Base-by-base conservation (phyloP, 2,888 invertebrate genomes). In the Lasioglossum vierecki region DNA sequence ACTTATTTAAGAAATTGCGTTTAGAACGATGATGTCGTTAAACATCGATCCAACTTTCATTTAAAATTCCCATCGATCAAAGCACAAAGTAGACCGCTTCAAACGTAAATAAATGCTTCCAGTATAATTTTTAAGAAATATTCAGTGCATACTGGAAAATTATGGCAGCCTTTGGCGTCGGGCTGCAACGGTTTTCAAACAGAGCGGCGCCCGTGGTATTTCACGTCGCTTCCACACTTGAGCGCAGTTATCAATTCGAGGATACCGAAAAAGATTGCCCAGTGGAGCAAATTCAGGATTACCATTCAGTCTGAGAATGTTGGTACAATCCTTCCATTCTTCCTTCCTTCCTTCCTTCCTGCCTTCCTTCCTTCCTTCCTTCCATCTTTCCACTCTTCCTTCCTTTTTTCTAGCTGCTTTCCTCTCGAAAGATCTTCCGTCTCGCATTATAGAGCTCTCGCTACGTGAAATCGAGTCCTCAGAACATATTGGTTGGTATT, bases 261-360 rank as follows among this genome's bases (percentile, higher is more conserved):
- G 75, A 79, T 75, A 73, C 53, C 74, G 83, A 63, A 88, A 90
- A 81, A 91, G 91, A 91, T 92, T 89, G 88, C 86, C 87, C 89
- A 88, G 86, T 82, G 82, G 88, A 90, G 89, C 88, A 92, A 93
- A 93, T 92, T 92, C 91, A 90, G 88, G 90, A 91, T 91, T 91
- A 90, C 90, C 85, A 81, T 90, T 83, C 87, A 87, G 84, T 89
- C 88, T 83, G 82, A 73, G 84, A 80, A 89, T 83, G 84, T 81
- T 82, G 77, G 82, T 77, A 85, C 87, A 88, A 89, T 86, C 84
- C 87, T 85, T 80, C 72, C 80, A 87, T 80, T 81, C 88, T 79
- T 83, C 84, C 88, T 85, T 81, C 46, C 87, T 88, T 83, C n/a
- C 84, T 79, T 77, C 74, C 89, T 76, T 74, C 83, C 80, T 85